Percentiles rank a stretch among this genome's conserved stretches.
These are phyloP conservation scores for Myotis lucifugus DNA, from an alignment of 2,113 vertebrate genomes.

Conservation along the genomic window DNA sequence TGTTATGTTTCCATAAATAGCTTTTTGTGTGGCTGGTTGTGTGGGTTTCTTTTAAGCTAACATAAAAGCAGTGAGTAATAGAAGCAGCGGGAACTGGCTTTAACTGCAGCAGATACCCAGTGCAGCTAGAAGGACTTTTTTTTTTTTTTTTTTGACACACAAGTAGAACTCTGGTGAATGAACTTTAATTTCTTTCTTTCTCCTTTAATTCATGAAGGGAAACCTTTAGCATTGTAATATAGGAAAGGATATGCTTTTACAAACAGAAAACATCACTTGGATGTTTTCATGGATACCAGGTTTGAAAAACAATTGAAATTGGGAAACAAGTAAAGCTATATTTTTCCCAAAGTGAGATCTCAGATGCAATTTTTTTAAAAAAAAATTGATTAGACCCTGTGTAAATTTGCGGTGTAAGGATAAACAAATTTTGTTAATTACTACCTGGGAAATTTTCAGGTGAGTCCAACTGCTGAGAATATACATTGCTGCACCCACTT, in stretches of 20 bases:
- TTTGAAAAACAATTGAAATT: conserved; percentile 37
- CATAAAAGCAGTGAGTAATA: conserved; percentile 21
- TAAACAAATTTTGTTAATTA: conserved; percentile 65
- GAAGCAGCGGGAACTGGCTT: background rate
- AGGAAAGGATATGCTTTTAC: conserved; percentile 25
- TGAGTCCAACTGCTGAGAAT: conserved; percentile 30
- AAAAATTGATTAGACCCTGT: background rate
- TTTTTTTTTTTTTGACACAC: background rate
- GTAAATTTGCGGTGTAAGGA: conserved; percentile 50
- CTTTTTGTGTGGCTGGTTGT: background rate
- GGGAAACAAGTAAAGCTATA: background rate
- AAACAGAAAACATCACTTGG: background rate
- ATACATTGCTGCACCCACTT: background rate
- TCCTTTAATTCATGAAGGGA: background rate
- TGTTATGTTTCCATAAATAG: conserved; percentile 21
- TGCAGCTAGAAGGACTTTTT: background rate
- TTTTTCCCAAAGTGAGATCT: conserved; percentile 28
- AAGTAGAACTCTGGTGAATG: conserved; percentile 11
- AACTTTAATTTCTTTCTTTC: background rate
- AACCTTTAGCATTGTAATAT: conserved; percentile 17
- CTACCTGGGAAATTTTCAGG: conserved; percentile 59
- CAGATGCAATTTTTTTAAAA: background rate
- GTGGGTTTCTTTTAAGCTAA: conserved; percentile 21
- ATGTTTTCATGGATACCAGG: background rate
- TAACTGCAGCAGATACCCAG: background rate